Base-by-base conservation (phyloP, 2,113 vertebrate genomes). In the Macaca mulatta region DNA sequence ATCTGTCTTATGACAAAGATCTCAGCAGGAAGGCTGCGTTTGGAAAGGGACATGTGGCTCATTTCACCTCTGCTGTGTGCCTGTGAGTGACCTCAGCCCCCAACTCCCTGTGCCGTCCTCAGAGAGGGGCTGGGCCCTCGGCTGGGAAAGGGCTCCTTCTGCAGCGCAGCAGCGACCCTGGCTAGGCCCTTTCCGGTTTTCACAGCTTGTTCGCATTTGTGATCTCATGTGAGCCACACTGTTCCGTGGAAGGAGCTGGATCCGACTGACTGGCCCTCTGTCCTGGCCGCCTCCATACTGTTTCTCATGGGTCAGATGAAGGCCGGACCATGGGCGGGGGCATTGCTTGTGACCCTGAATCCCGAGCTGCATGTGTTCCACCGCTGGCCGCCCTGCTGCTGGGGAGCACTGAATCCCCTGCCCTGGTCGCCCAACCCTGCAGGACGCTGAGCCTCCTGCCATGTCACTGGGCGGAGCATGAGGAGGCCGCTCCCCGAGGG, bases 181-280 rank as follows among this genome's bases (percentile, higher is more conserved):
- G 40, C 25, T 6, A 18, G 80, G 59, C 55, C 27, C 61, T 57
- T 89, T 57, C 80, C 18, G 50, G 55, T 92, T 90, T 94, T 59
- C 61, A 88, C 93, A 90, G 92, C 92, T 92, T 69, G 64, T 83
- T 79, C 61, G 6, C 64, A 27, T 85, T 80, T 52, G 82, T 89
- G 52, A 91, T 82, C 82, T 96, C 83, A 77, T 45, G 55, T 32
- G 16, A 52, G 50, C 75, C 57, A 75, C 11, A 1, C 27, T 6
- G 0, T 69, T 50, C 78, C 11, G 10, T 38, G 50, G 18, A 80
- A 20, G 48, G 20, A 55, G 50, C 11, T 55, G 35, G 78, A 55
- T 55, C 32, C n/a, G 18, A 55, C 30, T 20, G 5, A 16, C 72
- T 27, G 40, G 30, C 18, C 20, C 81, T 43, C 40, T 40, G 27